phyloP scores from a whole-genome alignment of 2,888 invertebrate genomes.

The Osmoderma eremita region DNA sequence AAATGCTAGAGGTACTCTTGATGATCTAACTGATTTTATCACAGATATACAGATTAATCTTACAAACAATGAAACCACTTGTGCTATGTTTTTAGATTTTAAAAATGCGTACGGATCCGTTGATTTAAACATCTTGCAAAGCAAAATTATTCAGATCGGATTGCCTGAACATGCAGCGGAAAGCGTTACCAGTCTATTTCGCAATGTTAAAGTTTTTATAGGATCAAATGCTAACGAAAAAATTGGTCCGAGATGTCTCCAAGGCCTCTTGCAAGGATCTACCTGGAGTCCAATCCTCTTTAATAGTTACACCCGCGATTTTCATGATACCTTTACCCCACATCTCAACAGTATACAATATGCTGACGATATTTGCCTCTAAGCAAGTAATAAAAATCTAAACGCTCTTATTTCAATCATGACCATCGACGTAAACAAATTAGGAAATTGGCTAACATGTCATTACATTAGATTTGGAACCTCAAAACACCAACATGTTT shows the following conservation, averaged over 20 bases:
- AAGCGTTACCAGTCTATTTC: neutral
- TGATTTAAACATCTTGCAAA: neutral
- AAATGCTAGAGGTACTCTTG: neutral
- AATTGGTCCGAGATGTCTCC: slow-evolving; percentile 1
- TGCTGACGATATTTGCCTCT: neutral
- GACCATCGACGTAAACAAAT: neutral
- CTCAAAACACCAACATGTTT: neutral
- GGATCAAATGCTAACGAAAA: neutral
- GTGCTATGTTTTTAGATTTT: neutral
- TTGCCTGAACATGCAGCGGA: neutral
- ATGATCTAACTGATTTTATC: slow-evolving; percentile 7
- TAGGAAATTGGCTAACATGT: neutral
- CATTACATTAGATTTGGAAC: neutral
- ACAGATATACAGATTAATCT: slow-evolving; percentile 2
- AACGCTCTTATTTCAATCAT: neutral
- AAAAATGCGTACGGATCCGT: slow-evolving; percentile 5
- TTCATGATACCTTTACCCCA: neutral
- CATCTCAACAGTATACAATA: neutral
- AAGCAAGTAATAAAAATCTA: neutral
- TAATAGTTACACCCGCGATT: neutral
- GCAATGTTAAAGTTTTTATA: neutral
- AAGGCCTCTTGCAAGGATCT: slow-evolving; percentile 5
- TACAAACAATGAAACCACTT: neutral
- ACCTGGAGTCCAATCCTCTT: neutral
- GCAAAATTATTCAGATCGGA: neutral